Base-by-base conservation (phyloP, 2,797 vertebrate genomes). In the Taenioides sp. region DNA sequence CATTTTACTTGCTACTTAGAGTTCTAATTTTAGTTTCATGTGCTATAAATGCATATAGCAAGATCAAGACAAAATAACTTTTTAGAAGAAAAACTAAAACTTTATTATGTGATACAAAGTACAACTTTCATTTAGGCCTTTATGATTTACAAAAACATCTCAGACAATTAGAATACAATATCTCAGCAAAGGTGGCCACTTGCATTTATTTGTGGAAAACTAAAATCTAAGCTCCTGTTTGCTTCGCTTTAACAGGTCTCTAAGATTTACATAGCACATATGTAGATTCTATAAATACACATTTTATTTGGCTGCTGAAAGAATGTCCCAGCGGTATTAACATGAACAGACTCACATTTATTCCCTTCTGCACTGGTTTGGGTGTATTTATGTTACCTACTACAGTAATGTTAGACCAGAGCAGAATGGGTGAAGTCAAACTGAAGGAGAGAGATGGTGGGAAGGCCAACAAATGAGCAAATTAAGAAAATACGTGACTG, bases 331-430 rank as follows among this genome's bases (percentile, higher is more conserved):
- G 64, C 28, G 75, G 75, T 76, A 82, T 79, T 81, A 81, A 80
- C 52, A 50, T 59, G 25, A 50, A 69, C 64, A 76, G 59, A 58
- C 71, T 65, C 54, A 75, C 79, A 77, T 40, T 71, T 80, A 83
- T 86, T 85, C 84, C 86, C 66, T 17, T 62, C 79, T 81, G 74
- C 80, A 65, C 58, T 28, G 9, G 28, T 74, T 76, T 37, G 69
- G 27, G 79, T 78, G 78, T 87, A 79, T 87, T 86, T 87, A 67
- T 80, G 61, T 86, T 85, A 84, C 86, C 86, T 71, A 78, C 87
- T 71, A 79, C 84, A 83, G 80, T 81, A 60, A 78, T 77, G 80
- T 75, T 73, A 49, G 63, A 78, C 76, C 67, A 77, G 63, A 78
- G 79, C 67, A 79, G 77, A 74, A 71, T 77, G 83, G 75, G 63